These are phyloP conservation scores for Andrena camellia DNA, from an alignment of 2,888 invertebrate species.

Conservation along the genomic window DNA sequence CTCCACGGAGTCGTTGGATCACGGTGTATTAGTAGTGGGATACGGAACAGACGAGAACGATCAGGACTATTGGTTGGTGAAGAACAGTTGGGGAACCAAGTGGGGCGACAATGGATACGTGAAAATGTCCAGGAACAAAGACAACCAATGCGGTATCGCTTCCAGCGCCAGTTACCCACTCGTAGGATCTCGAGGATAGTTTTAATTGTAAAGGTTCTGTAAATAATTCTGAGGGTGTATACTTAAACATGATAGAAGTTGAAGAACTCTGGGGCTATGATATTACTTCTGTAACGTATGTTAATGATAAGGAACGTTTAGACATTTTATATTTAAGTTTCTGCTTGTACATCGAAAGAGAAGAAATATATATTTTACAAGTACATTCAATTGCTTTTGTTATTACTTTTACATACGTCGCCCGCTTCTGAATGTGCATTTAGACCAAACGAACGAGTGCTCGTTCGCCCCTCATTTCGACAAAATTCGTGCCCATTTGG, in stretches of 20 bases:
- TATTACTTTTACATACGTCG: not conserved
- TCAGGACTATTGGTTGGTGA: constrained; percentile 94
- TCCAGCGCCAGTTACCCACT: constrained; percentile 93
- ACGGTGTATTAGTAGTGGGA: constrained; percentile 94
- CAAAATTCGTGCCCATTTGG: too few species aligned
- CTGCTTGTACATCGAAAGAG: not conserved
- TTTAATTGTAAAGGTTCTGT: not conserved
- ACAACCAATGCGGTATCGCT: constrained; percentile 96
- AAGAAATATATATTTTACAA: constrained; percentile 16
- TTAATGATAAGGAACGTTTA: not conserved
- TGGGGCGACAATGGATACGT: constrained; percentile 96
- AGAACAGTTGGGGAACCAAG: constrained; percentile 92
- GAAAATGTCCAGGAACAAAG: constrained; percentile 93
- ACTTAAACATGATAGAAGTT: not conserved
- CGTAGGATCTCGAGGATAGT: constrained; percentile 84
- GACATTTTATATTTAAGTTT: constrained; percentile 1
- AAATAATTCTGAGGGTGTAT: not conserved
- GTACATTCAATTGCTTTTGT: not conserved
- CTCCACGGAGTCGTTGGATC: constrained; percentile 90
- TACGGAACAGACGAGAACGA: constrained; percentile 90
- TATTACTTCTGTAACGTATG: not conserved
- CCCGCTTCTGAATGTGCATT: too few species aligned
- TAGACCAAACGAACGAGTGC: too few species aligned
- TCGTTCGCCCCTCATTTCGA: too few species aligned
- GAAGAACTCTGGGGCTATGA: not conserved